Percentiles rank a stretch among this genome's conserved stretches.
These are phyloP conservation scores for Morinoia aosen DNA, from an alignment of 2,888 invertebrate species.

Conservation along the genomic window DNA sequence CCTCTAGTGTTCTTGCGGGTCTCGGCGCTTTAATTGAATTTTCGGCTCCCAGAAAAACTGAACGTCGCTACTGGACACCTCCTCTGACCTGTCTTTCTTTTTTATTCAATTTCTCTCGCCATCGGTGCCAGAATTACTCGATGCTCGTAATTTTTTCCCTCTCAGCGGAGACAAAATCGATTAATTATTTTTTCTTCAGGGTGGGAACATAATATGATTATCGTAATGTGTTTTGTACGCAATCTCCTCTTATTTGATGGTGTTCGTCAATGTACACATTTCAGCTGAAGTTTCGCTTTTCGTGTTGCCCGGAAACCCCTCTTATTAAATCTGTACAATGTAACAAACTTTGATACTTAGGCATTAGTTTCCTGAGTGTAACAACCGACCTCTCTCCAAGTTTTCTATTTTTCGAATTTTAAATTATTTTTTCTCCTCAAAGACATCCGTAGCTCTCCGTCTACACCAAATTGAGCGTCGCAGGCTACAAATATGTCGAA, in stretches of 20 bases:
- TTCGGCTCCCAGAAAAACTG: neutral
- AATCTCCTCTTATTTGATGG: neutral
- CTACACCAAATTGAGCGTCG: neutral
- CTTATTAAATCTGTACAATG: no score
- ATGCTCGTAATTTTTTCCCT: neutral
- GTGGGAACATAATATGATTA: neutral
- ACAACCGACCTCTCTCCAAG: no score
- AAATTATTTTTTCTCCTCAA: neutral
- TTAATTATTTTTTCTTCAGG: neutral
- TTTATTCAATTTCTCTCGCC: neutral
- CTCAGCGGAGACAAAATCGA: neutral
- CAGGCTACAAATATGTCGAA: neutral
- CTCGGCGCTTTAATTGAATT: neutral
- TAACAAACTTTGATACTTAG: no score
- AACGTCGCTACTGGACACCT: neutral
- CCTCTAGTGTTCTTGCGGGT: neutral
- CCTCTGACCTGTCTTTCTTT: neutral
- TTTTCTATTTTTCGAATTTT: neutral
- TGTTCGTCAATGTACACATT: neutral
- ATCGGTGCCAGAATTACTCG: neutral
- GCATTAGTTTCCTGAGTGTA: no score
- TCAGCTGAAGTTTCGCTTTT: no score
- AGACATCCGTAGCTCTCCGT: neutral
- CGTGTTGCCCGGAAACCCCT: no score
- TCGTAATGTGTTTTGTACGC: neutral